Evolutionary conservation across 2,888 invertebrate genomes (phyloP).

Genomic region (Fragum whitleyi): DNA sequence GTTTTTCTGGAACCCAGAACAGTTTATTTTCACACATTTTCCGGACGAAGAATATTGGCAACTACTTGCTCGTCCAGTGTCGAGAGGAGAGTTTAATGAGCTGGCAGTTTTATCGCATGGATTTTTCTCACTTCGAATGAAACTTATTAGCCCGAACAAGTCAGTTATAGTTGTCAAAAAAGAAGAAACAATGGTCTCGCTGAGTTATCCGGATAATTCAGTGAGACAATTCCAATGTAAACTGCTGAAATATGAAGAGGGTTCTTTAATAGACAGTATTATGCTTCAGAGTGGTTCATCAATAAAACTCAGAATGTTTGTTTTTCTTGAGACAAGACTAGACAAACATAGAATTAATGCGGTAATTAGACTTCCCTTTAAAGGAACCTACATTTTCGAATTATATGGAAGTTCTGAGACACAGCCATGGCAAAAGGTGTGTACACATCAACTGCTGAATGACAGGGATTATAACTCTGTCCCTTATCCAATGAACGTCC

Average conservation of each 20-base stretch:
- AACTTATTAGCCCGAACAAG: slow-evolving; percentile 33
- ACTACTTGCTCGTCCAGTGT: slow-evolving; percentile 52
- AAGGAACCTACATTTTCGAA: slow-evolving; percentile 46
- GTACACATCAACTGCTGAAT: slow-evolving; percentile 47
- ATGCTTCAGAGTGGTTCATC: not conserved
- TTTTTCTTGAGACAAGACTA: slow-evolving; percentile 50
- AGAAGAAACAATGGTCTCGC: slow-evolving; percentile 25
- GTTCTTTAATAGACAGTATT: not conserved
- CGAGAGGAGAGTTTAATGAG: slow-evolving; percentile 41
- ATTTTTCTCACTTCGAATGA: slow-evolving; percentile 47
- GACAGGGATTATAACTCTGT: slow-evolving; percentile 13
- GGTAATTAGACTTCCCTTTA: slow-evolving; percentile 42
- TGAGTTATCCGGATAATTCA: slow-evolving; percentile 29
- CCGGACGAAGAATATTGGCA: slow-evolving; percentile 63
- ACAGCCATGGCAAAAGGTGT: slow-evolving; percentile 31
- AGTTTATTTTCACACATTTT: slow-evolving; percentile 55
- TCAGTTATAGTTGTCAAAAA: slow-evolving; percentile 30
- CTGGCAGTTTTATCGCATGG: slow-evolving; percentile 43
- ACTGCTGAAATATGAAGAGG: slow-evolving; percentile 28
- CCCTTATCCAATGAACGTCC: slow-evolving; percentile 47
- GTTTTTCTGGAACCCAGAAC: slow-evolving; percentile 55
- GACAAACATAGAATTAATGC: slow-evolving; percentile 35
- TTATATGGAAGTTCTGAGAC: slow-evolving; percentile 33
- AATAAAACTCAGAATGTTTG: slow-evolving; percentile 31
- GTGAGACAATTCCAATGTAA: slow-evolving; percentile 50